phyloP scores from a whole-genome alignment of 2,888 invertebrate genomes.

The Heliconius aoede region DNA sequence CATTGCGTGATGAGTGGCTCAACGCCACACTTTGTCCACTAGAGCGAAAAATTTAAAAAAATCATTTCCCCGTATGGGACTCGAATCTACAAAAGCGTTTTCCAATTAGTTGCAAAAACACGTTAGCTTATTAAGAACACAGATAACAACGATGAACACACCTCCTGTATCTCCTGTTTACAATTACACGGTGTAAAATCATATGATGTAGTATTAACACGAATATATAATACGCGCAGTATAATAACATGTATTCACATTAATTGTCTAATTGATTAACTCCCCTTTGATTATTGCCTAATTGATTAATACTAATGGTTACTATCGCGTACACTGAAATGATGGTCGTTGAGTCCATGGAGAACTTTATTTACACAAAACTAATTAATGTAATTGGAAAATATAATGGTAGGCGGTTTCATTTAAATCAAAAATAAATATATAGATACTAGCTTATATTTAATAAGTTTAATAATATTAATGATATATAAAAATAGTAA shows the following conservation, averaged over 20 bases:
- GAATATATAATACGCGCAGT: not conserved
- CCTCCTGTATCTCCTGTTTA: too few species aligned
- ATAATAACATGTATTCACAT: constrained; percentile 21
- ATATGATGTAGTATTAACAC: not conserved
- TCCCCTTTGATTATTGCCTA: constrained; percentile 33
- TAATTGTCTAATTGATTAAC: constrained; percentile 34
- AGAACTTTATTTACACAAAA: constrained; percentile 3
- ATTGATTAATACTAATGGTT: constrained; percentile 28
- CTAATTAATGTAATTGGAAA: constrained; percentile 17
- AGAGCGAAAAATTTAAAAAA: not conserved
- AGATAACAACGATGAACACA: too few species aligned
- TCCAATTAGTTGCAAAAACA: not conserved
- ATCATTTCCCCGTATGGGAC: not conserved
- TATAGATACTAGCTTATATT: too few species aligned
- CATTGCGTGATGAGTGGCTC: too few species aligned
- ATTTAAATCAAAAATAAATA: not conserved
- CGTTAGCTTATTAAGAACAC: too few species aligned
- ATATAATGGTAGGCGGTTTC: not conserved
- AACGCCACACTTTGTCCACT: too few species aligned
- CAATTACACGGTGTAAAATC: not conserved
- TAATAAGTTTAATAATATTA: too few species aligned
- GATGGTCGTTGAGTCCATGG: not conserved
- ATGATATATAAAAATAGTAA: not conserved
- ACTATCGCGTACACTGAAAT: constrained; percentile 12
- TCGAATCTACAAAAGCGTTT: not conserved